Conservation (phyloP, 2,888 invertebrate species). For the Cerastis leucographa region DNA sequence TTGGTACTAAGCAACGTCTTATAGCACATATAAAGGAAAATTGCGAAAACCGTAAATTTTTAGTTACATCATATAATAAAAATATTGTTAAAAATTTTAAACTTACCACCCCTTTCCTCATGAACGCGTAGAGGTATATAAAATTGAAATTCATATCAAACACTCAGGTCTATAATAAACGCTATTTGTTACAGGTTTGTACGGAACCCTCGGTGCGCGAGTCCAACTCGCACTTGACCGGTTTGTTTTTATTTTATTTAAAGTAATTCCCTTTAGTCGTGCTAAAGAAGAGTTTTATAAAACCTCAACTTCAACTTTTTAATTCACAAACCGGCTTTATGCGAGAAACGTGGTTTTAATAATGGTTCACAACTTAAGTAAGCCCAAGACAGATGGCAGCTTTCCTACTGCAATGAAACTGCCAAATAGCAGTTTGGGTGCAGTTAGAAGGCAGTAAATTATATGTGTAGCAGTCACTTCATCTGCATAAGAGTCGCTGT, state of each 20-base stretch:
- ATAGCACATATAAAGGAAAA: too few relatives aligned
- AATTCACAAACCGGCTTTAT: neutral
- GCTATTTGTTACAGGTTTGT: too few relatives aligned
- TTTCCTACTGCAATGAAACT: neutral
- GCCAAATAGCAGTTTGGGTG: constrained; percentile 30
- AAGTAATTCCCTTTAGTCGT: neutral
- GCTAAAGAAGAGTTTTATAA: neutral
- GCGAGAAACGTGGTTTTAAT: constrained; percentile 6
- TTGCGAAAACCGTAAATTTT: too few relatives aligned
- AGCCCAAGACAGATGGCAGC: constrained; percentile 3
- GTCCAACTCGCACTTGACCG: too few relatives aligned
- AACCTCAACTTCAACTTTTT: neutral
- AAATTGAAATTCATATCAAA: too few relatives aligned
- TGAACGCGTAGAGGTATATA: too few relatives aligned
- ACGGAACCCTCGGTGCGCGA: too few relatives aligned
- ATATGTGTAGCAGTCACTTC: constrained; percentile 19
- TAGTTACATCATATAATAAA: too few relatives aligned
- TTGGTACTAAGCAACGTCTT: too few relatives aligned
- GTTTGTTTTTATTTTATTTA: neutral
- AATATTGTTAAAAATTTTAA: too few relatives aligned
- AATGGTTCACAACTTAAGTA: neutral
- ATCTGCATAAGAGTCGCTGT: constrained; percentile 30
- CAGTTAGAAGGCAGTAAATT: constrained; percentile 36
- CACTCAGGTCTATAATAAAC: too few relatives aligned
- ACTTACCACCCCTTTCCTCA: too few relatives aligned